Evolutionary conservation across 1,140 invertebrate genomes (phyloP), one percentile per base, ranked within the genome.

Genomic region (Drosophila triauraria): DNA sequence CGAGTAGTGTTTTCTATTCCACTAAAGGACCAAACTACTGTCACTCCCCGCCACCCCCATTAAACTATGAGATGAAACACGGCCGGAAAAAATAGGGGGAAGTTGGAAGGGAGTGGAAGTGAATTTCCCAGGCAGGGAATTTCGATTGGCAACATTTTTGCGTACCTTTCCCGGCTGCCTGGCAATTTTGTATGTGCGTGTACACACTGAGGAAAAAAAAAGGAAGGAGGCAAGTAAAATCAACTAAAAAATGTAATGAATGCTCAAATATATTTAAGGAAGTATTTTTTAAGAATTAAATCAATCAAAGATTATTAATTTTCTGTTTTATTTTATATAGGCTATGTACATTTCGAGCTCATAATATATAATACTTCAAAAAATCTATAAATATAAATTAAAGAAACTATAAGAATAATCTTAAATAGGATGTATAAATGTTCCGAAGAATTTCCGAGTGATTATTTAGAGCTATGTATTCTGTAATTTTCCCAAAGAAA

Each of bases 121-220:
- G 25, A 38, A 54, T 65, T 82, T 65, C 38, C 54, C 51, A 62
- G 74, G 17, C 65, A 76, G 67, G 68, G 69, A 78, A 87, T 87
- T 87, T 87, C 84, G 84, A 84, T 87, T 88, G 84, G 72, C 80
- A 80, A 78, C 84, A 78, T 87, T 87, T 87, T 87, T 88, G 84
- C 77, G 84, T 88, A 88, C 84, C 83, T 87, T 80, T 70, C 54
- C 78, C 67, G 68, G 64, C 56, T 71, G 56, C 75, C 74, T 44
- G 57, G 65, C 51, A 50, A 65, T 62, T 72, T 60, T 62, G 47
- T 63, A 58, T 80, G 50, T 42, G 51, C 61, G 47, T 57, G 23
- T 32, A n/a, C 25, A n/a, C 56, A 44, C 12, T 8, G 20, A 2
- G 13, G 61, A 44, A 64, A 30, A 12, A 2, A 5, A 17, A 20